A percentile compares a stretch with the other conserved stretches of the same genome.
phyloP scores from a whole-genome alignment of 2,888 invertebrate species.

The Ochropleura plecta region DNA sequence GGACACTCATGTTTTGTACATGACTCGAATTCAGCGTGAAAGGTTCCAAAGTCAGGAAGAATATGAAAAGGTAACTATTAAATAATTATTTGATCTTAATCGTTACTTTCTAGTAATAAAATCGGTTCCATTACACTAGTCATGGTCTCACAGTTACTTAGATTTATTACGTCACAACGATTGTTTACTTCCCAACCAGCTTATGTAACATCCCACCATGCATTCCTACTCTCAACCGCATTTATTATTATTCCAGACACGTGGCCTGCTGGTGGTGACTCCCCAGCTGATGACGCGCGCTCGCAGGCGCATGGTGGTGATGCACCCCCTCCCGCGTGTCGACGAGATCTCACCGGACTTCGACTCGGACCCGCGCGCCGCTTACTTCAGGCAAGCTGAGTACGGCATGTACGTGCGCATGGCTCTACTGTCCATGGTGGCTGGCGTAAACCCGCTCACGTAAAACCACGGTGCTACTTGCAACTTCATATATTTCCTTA shows the following conservation, averaged over 20 bases:
- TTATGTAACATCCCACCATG: neutral
- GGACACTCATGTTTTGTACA: conserved; percentile 99
- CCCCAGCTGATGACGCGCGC: conserved; percentile 98
- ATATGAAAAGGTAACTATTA: conserved; percentile 93
- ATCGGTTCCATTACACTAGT: neutral
- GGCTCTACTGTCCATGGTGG: conserved; percentile 98
- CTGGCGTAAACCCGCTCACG: conserved; percentile 91
- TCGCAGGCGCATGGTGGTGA: conserved; percentile 97
- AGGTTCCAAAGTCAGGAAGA: conserved; percentile 95
- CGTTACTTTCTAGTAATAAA: neutral
- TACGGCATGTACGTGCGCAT: conserved; percentile 99
- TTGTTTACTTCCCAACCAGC: neutral
- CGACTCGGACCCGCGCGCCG: conserved; percentile 98
- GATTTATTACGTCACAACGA: neutral
- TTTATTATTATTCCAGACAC: conserved; percentile 90
- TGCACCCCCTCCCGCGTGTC: conserved; percentile 99
- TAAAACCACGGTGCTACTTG: conserved; percentile 53
- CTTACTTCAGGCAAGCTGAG: conserved; percentile 99
- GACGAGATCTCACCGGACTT: conserved; percentile 98
- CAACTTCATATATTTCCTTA: conserved; percentile 17
- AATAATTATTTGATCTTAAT: neutral
- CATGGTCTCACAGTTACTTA: neutral
- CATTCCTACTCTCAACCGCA: neutral
- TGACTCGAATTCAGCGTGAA: conserved; percentile 99
- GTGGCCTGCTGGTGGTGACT: conserved; percentile 97